Evolutionary conservation across 2,888 invertebrate species (phyloP).

Genomic region (Terebella lapidaria): DNA sequence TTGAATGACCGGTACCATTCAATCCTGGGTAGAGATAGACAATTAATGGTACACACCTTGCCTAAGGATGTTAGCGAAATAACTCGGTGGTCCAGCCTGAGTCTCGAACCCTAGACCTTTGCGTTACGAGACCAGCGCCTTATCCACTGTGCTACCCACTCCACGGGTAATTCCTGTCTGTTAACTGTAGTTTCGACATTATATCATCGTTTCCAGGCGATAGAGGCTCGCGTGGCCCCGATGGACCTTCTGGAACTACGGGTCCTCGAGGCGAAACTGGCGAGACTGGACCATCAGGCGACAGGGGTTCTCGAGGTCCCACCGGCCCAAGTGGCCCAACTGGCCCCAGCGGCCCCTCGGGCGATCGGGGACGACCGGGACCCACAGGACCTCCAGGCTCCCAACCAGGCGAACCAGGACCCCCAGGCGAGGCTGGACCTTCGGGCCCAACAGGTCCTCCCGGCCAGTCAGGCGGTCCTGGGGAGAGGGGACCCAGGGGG

Average conservation of each 20-base stretch:
- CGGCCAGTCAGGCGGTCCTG: conserved; percentile 9
- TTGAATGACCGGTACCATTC: no score
- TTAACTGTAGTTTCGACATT: no score
- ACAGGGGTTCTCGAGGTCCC: conserved; percentile 14
- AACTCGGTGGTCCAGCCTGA: no score
- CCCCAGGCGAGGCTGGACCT: conserved; percentile 9
- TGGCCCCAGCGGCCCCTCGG: conserved; percentile 12
- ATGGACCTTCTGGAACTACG: conserved; percentile 11
- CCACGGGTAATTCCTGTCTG: no score
- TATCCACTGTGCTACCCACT: no score
- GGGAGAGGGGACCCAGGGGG: conserved; percentile 5
- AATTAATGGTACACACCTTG: no score
- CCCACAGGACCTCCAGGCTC: conserved; percentile 13
- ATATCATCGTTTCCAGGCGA: no score
- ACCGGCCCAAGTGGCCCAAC: conserved; percentile 8
- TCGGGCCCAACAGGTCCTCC: conserved; percentile 3
- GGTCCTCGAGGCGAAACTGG: conserved; percentile 10
- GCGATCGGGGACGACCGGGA: conserved; percentile 19
- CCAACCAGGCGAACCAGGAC: conserved; percentile 18
- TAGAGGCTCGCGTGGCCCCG: conserved; percentile 6
- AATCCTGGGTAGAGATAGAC: no score
- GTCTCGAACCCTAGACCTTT: no score
- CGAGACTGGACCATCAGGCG: conserved; percentile 18
- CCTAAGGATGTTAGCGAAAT: no score
- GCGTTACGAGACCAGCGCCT: no score